phyloP scores from a whole-genome alignment of 2,113 vertebrate species.

The Coptodon bakossiorum region DNA sequence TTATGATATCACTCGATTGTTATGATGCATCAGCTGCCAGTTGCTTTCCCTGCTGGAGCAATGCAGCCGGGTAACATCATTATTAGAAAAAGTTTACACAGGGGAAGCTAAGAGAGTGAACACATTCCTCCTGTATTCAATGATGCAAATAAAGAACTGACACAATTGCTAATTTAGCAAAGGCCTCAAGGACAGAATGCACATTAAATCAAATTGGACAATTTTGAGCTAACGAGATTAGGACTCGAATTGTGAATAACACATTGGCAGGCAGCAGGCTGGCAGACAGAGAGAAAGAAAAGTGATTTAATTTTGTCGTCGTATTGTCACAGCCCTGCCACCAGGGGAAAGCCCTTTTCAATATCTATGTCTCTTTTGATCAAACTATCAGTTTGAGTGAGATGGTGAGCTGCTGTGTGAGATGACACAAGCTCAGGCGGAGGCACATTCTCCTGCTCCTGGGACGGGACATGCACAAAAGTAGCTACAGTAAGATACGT shows the following conservation, averaged over 20 bases:
- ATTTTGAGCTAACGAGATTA: slow-evolving; percentile 64
- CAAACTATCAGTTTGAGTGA: slow-evolving; percentile 60
- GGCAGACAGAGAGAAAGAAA: slow-evolving; percentile 37
- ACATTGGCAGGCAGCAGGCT: slow-evolving; percentile 33
- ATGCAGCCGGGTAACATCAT: neutral
- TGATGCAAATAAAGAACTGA: slow-evolving; percentile 32
- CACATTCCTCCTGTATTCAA: slow-evolving; percentile 22
- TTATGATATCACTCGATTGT: neutral
- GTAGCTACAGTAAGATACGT: slow-evolving; percentile 27
- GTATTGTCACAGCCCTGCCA: slow-evolving; percentile 58
- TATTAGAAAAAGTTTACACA: slow-evolving; percentile 25
- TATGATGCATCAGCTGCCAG: neutral
- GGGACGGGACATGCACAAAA: slow-evolving; percentile 21
- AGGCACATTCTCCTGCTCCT: slow-evolving; percentile 13
- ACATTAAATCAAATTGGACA: slow-evolving; percentile 63
- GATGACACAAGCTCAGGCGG: slow-evolving; percentile 35
- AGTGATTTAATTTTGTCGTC: slow-evolving; percentile 67
- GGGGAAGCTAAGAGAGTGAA: neutral
- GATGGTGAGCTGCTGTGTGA: slow-evolving; percentile 17
- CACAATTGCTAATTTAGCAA: slow-evolving; percentile 44
- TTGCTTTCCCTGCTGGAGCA: neutral
- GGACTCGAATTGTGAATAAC: slow-evolving; percentile 38
- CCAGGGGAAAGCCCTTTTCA: slow-evolving; percentile 63
- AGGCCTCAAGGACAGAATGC: slow-evolving; percentile 54
- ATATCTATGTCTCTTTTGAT: slow-evolving; percentile 68